Base-by-base conservation (phyloP, 2,797 vertebrate species). In the Cuculus canorus region DNA sequence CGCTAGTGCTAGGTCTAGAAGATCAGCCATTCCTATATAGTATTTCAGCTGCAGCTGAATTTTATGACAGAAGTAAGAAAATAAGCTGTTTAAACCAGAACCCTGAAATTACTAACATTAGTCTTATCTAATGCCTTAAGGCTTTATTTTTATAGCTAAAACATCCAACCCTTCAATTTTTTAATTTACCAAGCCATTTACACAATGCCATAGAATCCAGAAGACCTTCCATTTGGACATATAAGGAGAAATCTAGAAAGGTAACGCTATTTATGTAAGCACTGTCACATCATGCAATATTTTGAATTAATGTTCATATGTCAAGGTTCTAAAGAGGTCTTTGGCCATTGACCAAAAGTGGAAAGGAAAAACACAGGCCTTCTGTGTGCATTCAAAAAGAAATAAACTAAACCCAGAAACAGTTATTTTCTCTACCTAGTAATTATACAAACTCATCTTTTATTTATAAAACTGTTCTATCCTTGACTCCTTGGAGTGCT, bases 401-500 rank as follows among this genome's bases (percentile, higher is more conserved):
- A 91, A 79, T 43, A 93, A 78, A 66, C 35, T 86, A 83, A 84
- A 72, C 18, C 28, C 48, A 92, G 71, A 93, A 91, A 93, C 1
- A 83, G 59, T 88, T 80, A 59, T 91, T 93, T 96, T 82, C 54
- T 92, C 54, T 82, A 43, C 71, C 48, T 77, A 80, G 64, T 92
- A 94, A 86, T 95, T 94, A 96, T 70, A 92, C 63, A 88, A 84
- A 66, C 57, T 57, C 37, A 92, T 92, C 19, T 93, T 88, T 90
- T 94, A 92, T 94, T 92, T 94, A 94, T 96, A 59, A 56, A 82
- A 71, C 4, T 77, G 61, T 91, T 90, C 73, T 91, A 33, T 85
- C 68, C 70, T 94, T 84, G 75, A 88, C 68, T 92, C 77, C 41
- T 91, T 70, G 35, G 80, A 80, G 70, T 59, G 39, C 87, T 76